These are phyloP conservation scores for Microctenopoma lineatum DNA, from an alignment of 2,797 vertebrate genomes.

Conservation along the genomic window DNA sequence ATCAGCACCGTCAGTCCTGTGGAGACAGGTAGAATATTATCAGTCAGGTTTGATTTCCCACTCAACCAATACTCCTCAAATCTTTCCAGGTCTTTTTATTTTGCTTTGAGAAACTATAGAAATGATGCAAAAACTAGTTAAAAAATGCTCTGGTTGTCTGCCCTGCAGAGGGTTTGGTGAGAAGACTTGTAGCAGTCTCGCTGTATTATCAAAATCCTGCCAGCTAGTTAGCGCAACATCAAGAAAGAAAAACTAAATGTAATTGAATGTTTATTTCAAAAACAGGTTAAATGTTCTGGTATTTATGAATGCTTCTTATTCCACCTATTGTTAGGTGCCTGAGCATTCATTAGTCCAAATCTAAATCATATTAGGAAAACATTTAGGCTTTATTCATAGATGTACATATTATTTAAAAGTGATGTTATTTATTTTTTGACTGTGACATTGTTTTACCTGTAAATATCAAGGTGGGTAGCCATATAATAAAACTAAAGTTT, in stretches of 20 bases:
- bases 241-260: no score
- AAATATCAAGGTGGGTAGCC: no score
- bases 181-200: no score
- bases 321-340: no score
- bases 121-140: background rate
- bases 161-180: background rate
- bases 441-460: no score
- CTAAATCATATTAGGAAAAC: background rate
- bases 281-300: no score
- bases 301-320: no score
- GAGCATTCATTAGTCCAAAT: background rate
- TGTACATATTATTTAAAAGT: background rate
- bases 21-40: constrained; percentile 83
- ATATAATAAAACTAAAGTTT: no score
- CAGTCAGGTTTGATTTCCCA: constrained; percentile 71
- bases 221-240: no score
- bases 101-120: background rate
- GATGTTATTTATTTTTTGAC: background rate
- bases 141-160: background rate
- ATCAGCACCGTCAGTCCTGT: constrained; percentile 78
- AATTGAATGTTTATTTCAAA: no score
- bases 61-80: constrained; percentile 46
- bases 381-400: no score
- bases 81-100: constrained; percentile 44
- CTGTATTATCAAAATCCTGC: no score